A percentile compares a stretch with the other conserved stretches of the same genome.
Conservation (phyloP, 2,888 invertebrate genomes). For the Nemotelus pantherinus region DNA sequence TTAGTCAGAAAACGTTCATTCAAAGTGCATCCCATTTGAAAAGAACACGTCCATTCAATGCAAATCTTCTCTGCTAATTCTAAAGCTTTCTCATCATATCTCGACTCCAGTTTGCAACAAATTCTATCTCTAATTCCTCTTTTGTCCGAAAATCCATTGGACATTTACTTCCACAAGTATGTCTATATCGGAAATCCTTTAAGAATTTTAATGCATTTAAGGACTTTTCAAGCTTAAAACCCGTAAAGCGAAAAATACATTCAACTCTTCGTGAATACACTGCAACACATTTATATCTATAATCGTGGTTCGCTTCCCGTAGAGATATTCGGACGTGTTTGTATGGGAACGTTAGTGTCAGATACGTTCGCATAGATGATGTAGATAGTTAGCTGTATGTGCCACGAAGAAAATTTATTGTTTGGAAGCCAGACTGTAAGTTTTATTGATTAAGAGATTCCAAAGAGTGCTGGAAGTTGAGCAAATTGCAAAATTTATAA, state of each 20-base stretch:
- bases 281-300: not conserved
- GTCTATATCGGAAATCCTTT: slow-evolving; percentile 34
- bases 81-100: not conserved
- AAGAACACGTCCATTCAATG: slow-evolving; percentile 11
- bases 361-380: not conserved
- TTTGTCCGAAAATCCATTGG: slow-evolving; percentile 10
- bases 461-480: slow-evolving; percentile 27
- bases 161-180: slow-evolving; percentile 28
- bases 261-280: not conserved
- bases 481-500: slow-evolving; percentile 44
- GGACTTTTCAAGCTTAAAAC: slow-evolving; percentile 23
- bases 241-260: slow-evolving; percentile 35
- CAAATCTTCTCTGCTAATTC: slow-evolving; percentile 9
- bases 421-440: slow-evolving; percentile 33
- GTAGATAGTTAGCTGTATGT: not conserved
- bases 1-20: too few species aligned
- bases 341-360: not conserved
- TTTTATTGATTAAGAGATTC: slow-evolving; percentile 45
- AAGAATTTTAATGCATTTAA: slow-evolving; percentile 37
- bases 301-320: not conserved
- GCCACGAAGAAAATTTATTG: slow-evolving; percentile 39
- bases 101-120: slow-evolving; percentile 5
- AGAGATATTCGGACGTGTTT: not conserved
- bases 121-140: slow-evolving; percentile 7
- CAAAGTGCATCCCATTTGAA: not conserved